Evolutionary conservation across 2,113 vertebrate genomes (phyloP).

Genomic region (Nycticebus coucang): DNA sequence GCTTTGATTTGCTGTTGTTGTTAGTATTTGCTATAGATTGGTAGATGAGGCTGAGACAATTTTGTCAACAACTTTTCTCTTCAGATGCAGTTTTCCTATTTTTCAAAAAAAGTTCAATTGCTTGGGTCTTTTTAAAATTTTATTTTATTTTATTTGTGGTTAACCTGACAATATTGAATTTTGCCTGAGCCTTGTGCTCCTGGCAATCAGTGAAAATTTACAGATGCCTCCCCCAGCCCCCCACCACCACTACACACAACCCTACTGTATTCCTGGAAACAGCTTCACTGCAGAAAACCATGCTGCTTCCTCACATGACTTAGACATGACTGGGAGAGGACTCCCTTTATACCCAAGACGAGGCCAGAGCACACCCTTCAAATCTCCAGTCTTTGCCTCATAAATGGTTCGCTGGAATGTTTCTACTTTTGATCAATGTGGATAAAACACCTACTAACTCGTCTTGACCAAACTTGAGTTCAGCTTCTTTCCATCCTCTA

Average conservation of each 20-base stretch:
- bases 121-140: not conserved
- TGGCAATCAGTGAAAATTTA: not conserved
- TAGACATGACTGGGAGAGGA: not conserved
- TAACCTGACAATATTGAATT: not conserved
- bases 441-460: not conserved
- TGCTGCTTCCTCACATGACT: not conserved
- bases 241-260: not conserved
- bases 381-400: not conserved
- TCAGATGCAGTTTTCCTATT: not conserved
- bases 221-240: rapidly evolving
- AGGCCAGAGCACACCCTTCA: not conserved
- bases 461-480: not conserved
- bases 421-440: not conserved
- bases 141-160: not conserved
- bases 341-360: not conserved
- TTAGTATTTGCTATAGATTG: not conserved
- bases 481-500: not conserved
- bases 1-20: not conserved
- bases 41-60: not conserved
- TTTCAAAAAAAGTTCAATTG: not conserved
- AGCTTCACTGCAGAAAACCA: not conserved
- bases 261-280: not conserved
- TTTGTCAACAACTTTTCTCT: not conserved
- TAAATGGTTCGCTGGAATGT: not conserved
- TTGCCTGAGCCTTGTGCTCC: no score